Evolutionary conservation across 1,140 invertebrate species (phyloP), one percentile per base, ranked within the genome.

Genomic region (Rhagoletis pomonella): DNA sequence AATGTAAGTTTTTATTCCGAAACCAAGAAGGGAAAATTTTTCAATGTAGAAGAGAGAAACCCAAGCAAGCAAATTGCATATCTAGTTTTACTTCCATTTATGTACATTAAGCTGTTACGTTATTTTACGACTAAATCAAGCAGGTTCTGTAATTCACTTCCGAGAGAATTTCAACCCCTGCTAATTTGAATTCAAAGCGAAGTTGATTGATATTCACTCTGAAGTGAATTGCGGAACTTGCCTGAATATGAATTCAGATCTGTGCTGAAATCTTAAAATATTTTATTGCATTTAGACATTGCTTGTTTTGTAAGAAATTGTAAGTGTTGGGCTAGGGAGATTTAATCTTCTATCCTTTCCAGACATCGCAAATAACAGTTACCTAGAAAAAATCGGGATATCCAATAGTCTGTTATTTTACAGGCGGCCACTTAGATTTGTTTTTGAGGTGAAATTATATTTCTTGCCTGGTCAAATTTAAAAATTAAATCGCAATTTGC

Each of bases 1-100:
- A 88, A 92, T 92, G 89, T 91, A 92, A 91, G 90, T 90, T 81
- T 77, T 81, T 81, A 81, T 55, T 4, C 47, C 10, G n/a, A 50
- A 55, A 55, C 60, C 9, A 55, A 81, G 14, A 6, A 81, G 55
- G 3, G n/a, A 47, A 12, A 3, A 47, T 47, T 17, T 47, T 14
- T 73, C 7, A 17, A 55, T 55, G 47, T 81, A 81, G 19, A 67
- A 67, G 3, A 67, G 64, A 1, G 17, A 62, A 62, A 29, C 60
- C 0, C 4, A 62, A 62, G 12, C 9, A 62, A 62, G 17, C 39
- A 69, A 69, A 6, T 4, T 12, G 14, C 12, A 69, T 69, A 69
- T 4, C 9, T 69, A 44, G 10, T 42, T 73, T 10, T 29, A 44
- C 12, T 9, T 47, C 44, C 67, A 73, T 73, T 29, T 29, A 73